phyloP scores from a whole-genome alignment of 2,888 invertebrate species.

The Rapana venosa region DNA sequence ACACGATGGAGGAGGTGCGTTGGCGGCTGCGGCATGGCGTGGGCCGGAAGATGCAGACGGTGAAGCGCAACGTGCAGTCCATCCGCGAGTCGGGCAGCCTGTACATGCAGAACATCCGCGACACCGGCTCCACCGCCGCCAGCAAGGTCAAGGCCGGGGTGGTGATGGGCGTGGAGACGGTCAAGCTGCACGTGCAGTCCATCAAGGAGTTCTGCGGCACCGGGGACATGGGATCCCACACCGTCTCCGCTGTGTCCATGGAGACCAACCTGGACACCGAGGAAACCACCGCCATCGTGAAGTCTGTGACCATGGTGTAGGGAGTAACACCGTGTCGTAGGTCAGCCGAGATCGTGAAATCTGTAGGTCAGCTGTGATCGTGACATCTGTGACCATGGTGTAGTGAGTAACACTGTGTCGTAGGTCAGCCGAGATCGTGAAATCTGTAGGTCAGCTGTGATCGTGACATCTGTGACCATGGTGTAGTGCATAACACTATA shows the following conservation, averaged over 20 bases:
- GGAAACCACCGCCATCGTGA: constrained; percentile 49
- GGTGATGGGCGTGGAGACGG: constrained; percentile 71
- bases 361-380: too few species aligned
- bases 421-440: too few species aligned
- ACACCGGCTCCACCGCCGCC: constrained; percentile 70
- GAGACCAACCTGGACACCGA: constrained; percentile 72
- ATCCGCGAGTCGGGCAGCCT: constrained; percentile 68
- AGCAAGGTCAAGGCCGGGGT: constrained; percentile 69
- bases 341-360: too few species aligned
- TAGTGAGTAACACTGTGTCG: too few species aligned
- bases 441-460: too few species aligned
- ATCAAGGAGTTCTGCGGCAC: constrained; percentile 76
- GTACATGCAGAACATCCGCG: constrained; percentile 70
- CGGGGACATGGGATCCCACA: constrained; percentile 73
- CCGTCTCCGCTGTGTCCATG: constrained; percentile 73
- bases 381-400: too few species aligned
- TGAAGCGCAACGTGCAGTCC: constrained; percentile 68
- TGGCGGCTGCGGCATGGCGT: constrained; percentile 64
- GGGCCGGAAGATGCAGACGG: constrained; percentile 67
- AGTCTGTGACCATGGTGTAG: neutral
- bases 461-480: too few species aligned
- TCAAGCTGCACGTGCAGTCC: constrained; percentile 74
- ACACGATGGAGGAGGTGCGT: constrained; percentile 71
- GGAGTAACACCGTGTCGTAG: too few species aligned
- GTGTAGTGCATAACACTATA: too few species aligned